These are phyloP conservation scores for Paramormyrops kingsleyae DNA, from an alignment of 2,113 vertebrate species.

Conservation along the genomic window DNA sequence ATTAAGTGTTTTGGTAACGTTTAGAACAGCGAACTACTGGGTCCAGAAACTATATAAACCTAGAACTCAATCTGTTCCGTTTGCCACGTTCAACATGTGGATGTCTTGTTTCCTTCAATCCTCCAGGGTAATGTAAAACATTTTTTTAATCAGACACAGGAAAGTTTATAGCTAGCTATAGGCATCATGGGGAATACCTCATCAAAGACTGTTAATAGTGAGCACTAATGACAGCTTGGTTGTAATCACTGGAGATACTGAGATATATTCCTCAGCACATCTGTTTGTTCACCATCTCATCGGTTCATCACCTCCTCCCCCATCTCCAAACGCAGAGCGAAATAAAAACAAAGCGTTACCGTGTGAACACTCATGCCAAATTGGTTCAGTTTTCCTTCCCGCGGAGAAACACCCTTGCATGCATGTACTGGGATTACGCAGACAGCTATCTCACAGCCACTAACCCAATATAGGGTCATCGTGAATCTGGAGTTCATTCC, in stretches of 20 bases:
- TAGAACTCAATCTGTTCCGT: not conserved
- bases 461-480: not conserved
- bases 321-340: not conserved
- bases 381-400: not conserved
- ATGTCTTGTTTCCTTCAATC: not conserved
- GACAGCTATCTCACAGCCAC: not conserved
- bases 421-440: not conserved
- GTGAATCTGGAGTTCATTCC: not conserved
- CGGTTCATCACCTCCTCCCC: not conserved
- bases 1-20: not conserved
- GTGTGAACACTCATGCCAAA: not conserved
- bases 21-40: not conserved
- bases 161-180: not conserved
- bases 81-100: not conserved
- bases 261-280: not conserved
- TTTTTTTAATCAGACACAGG: conserved; percentile 2
- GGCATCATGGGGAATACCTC: not conserved
- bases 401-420: not conserved
- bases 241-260: not conserved
- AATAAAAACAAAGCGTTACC: not conserved
- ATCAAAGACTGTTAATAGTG: not conserved
- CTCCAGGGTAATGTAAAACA: not conserved
- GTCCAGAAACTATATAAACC: not conserved
- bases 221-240: not conserved
- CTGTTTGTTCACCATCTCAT: not conserved